A percentile compares a stretch with the other conserved stretches of the same genome.
phyloP scores from a whole-genome alignment of 2,888 invertebrate species.

The Drosophila robusta region DNA sequence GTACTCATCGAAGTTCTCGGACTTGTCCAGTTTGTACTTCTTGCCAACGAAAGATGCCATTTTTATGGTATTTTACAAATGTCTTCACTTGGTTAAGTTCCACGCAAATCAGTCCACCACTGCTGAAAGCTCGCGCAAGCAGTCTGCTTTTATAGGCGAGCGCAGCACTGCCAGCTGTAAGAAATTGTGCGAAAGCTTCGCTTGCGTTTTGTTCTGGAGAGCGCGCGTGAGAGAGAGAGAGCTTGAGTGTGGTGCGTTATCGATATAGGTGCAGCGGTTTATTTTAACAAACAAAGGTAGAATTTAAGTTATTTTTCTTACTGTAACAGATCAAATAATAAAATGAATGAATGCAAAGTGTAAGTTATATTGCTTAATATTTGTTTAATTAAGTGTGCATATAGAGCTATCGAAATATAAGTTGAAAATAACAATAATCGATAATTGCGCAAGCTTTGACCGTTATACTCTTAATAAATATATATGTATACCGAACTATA shows the following conservation, averaged over 20 bases:
- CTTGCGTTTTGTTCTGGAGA: neutral
- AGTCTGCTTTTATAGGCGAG: constrained; percentile 43
- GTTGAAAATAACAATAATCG: neutral
- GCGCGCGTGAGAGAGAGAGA: constrained; percentile 7
- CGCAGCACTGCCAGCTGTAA: constrained; percentile 34
- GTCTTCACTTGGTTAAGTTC: constrained; percentile 23
- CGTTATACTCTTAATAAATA: neutral
- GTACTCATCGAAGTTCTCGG: constrained; percentile 95
- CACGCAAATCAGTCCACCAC: constrained; percentile 35
- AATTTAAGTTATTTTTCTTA: neutral
- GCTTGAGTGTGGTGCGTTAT: constrained; percentile 18
- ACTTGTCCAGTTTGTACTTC: constrained; percentile 91
- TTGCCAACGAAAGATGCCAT: constrained; percentile 87
- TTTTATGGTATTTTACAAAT: constrained; percentile 38
- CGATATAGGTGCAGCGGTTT: constrained; percentile 28
- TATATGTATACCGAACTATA: neutral
- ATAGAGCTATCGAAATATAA: too few species aligned
- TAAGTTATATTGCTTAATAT: neutral
- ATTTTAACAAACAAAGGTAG: constrained; percentile 31
- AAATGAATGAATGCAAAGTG: neutral
- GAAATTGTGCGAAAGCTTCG: constrained; percentile 33
- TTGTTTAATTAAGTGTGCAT: too few species aligned
- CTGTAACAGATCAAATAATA: constrained; percentile 7
- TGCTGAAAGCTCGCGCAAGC: constrained; percentile 48
- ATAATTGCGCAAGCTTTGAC: neutral